Percentiles rank a stretch among this genome's conserved stretches.
phyloP scores from a whole-genome alignment of 2,797 vertebrate species.

The Distichodus sexfasciatus region DNA sequence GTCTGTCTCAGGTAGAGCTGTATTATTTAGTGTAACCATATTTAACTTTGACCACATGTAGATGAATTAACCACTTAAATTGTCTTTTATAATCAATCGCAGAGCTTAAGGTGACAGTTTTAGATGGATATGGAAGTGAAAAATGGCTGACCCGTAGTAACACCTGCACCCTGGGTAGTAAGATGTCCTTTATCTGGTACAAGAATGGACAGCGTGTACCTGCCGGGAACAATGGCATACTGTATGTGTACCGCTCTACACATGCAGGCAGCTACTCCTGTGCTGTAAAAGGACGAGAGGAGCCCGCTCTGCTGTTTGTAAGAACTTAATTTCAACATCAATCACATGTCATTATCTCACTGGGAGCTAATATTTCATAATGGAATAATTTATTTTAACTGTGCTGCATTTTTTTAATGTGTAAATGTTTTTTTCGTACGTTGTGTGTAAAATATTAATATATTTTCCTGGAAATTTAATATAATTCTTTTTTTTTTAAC shows the following conservation, averaged over 20 bases:
- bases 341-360: not conserved
- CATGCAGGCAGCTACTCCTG: constrained; percentile 16
- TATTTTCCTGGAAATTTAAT: too few relatives aligned
- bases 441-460: too few relatives aligned
- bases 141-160: constrained; percentile 11
- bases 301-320: constrained; percentile 24
- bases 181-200: constrained; percentile 31
- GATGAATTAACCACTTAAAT: not conserved
- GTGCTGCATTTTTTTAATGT: not conserved
- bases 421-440: not conserved
- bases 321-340: constrained; percentile 1
- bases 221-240: not conserved
- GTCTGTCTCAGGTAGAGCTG: constrained; percentile 55
- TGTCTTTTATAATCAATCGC: not conserved
- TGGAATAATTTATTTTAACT: too few relatives aligned
- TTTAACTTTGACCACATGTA: not conserved
- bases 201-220: not conserved
- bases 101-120: constrained; percentile 28
- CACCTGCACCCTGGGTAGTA: constrained; percentile 20
- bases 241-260: not conserved
- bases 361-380: not conserved
- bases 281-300: constrained; percentile 12
- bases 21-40: not conserved
- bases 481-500: too few relatives aligned
- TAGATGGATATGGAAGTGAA: not conserved